Base-by-base conservation (phyloP, 2,797 vertebrate genomes). In the Gouania willdenowi region DNA sequence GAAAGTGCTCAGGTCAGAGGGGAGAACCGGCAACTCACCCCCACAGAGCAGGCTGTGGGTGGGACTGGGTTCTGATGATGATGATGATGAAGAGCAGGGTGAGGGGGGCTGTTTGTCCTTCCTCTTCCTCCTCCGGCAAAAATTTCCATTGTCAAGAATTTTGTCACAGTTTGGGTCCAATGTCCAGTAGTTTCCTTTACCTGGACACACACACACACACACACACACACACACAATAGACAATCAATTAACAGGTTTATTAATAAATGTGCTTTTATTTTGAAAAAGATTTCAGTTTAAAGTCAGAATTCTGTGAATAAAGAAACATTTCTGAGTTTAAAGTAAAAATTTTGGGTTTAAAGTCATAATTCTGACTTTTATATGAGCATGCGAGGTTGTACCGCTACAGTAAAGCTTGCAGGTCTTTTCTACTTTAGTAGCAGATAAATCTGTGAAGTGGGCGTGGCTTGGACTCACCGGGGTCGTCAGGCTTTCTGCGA, bases 141-240 rank as follows among this genome's bases (percentile, higher is more conserved):
- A 98, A 81, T 97, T 98, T 45, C 95, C 95, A 0, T 97, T 97
- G 82, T 98, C 94, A 1, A 98, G 97, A 91, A 93, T 94, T 73
- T 98, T 98, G 50, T 97, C 94, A 41, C 94, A 98, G 83, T 94
- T 95, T 0, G 95, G 94, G 42, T 98, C 95, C 59, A 98, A 74
- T 29, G 92, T 97, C 95, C 95, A 98, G 76, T 96, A 98, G 80
- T 94, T 97, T 13, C 95, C 95, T 71, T 98, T 98, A 38, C 95
- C 95, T 98, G 77, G 9, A 11, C 43, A 26, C 48, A 58, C 6
- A 29, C 46, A 5, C 32, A 34, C 13, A 14, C 9, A 11, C 43
- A 26, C 48, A 58, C 6, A 29, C 46, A 5, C 32, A 34, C 13
- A 14, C 13, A 14, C 23, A 25, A 25, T 25, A 4, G 23, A 9